Percentiles rank a stretch among this genome's conserved stretches.
These are phyloP conservation scores for Sclerurus mexicanus DNA, from an alignment of 2,113 vertebrate species.

Conservation along the genomic window DNA sequence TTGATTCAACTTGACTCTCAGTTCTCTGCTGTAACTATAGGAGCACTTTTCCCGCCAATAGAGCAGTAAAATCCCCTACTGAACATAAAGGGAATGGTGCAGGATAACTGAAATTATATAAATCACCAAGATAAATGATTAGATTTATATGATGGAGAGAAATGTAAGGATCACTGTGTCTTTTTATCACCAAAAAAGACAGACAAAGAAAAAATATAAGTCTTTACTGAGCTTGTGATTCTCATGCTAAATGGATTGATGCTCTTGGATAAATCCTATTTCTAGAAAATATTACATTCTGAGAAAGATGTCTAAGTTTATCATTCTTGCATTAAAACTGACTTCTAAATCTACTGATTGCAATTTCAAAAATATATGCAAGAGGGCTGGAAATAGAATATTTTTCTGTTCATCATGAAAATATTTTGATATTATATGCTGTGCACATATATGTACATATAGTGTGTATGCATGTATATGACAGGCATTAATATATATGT, in stretches of 20 bases:
- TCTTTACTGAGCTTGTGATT: not conserved
- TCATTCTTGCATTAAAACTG: not conserved
- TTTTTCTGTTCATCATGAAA: not conserved
- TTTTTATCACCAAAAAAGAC: not conserved
- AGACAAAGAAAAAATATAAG: not conserved
- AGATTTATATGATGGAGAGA: not conserved
- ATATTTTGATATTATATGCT: not conserved
- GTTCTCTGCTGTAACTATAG: not conserved
- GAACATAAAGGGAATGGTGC: not conserved
- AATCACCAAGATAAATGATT: not conserved
- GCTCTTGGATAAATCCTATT: not conserved
- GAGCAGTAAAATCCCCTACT: not conserved
- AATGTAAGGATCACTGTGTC: not conserved
- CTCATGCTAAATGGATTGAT: not conserved
- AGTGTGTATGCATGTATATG: not conserved
- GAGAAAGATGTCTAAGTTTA: not conserved
- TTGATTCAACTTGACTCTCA: not conserved
- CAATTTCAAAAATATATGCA: not conserved
- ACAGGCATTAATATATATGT: not conserved
- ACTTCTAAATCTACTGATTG: not conserved
- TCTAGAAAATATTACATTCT: not conserved
- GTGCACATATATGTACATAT: not conserved
- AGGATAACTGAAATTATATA: not conserved
- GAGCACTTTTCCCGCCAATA: not conserved
- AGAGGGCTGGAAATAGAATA: not conserved